Percentiles rank a stretch among this genome's conserved stretches.
phyloP scores from a whole-genome alignment of 1,140 invertebrate species.

The Drosophila bocqueti region DNA sequence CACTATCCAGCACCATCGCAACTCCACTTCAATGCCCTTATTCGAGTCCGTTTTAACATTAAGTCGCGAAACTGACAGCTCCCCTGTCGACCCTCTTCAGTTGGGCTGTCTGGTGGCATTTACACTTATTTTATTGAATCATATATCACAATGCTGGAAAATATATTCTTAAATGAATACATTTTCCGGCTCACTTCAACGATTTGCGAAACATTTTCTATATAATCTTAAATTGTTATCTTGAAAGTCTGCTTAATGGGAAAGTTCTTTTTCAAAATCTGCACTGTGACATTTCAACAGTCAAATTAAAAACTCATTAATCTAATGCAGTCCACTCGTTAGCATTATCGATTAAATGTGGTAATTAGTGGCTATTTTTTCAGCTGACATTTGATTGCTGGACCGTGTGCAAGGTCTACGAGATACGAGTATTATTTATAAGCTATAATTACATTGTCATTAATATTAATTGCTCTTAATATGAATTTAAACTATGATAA shows the following conservation, averaged over 20 bases:
- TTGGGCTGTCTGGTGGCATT: constrained; percentile 2
- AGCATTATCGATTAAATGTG: constrained; percentile 9
- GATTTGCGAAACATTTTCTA: neutral
- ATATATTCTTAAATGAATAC: neutral
- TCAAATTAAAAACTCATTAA: constrained; percentile 11
- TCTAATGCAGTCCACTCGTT: constrained; percentile 4
- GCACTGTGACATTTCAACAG: constrained; percentile 3
- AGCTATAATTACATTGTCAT: constrained; percentile 7
- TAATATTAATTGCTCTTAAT: constrained; percentile 11
- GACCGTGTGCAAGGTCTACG: neutral
- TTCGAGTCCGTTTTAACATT: constrained; percentile 25
- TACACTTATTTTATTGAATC: neutral
- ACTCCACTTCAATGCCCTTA: constrained; percentile 26
- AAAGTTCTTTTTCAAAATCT: neutral
- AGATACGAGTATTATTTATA: constrained; percentile 9
- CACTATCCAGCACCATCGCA: constrained; percentile 1
- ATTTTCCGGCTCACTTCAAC: neutral
- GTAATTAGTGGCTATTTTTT: constrained; percentile 8
- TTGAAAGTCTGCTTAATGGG: neutral
- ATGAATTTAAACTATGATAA: neutral
- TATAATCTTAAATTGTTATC: neutral
- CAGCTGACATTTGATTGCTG: neutral
- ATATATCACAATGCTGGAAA: neutral
- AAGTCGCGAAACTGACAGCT: constrained; percentile 24
- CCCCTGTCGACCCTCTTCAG: constrained; percentile 2